A percentile compares a stretch with the other conserved stretches of the same genome.
Evolutionary conservation across 1,140 invertebrate genomes (phyloP).

Genomic region (Caerostris darwini): DNA sequence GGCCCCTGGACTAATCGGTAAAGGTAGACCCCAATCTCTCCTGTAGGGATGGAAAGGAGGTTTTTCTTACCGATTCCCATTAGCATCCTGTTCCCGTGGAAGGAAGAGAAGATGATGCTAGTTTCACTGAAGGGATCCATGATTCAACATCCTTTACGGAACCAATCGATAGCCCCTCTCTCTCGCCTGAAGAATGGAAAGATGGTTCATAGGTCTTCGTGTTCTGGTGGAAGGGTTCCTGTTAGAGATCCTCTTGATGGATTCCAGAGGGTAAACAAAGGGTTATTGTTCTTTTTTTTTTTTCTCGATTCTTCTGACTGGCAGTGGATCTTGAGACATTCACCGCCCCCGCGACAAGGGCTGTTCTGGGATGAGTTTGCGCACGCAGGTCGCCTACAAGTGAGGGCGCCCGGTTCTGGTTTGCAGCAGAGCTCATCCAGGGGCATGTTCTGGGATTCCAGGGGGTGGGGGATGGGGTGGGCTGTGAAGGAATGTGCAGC

Average conservation of each 20-base stretch:
- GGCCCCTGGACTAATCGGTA: neutral
- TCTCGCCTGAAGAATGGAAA: neutral
- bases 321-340: neutral
- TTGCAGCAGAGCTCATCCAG: slow-evolving; percentile 48
- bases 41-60: neutral
- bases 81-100: neutral
- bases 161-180: slow-evolving; percentile 26
- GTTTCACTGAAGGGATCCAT: neutral
- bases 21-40: neutral
- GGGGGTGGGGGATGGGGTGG: neutral
- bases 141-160: neutral
- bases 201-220: neutral
- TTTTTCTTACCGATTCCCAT: slow-evolving; percentile 42
- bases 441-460: slow-evolving; percentile 6
- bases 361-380: slow-evolving; percentile 13
- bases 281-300: neutral
- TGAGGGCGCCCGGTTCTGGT: slow-evolving; percentile 11
- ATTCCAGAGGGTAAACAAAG: neutral
- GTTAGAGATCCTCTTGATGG: neutral
- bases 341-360: neutral
- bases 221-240: neutral
- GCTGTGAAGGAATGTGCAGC: neutral
- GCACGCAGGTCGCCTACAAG: slow-evolving; percentile 59
- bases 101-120: neutral
- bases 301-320: neutral